A percentile compares a stretch with the other conserved stretches of the same genome.
Evolutionary conservation across 2,113 vertebrate species (phyloP).

Genomic region (Nothoprocta perdicaria): DNA sequence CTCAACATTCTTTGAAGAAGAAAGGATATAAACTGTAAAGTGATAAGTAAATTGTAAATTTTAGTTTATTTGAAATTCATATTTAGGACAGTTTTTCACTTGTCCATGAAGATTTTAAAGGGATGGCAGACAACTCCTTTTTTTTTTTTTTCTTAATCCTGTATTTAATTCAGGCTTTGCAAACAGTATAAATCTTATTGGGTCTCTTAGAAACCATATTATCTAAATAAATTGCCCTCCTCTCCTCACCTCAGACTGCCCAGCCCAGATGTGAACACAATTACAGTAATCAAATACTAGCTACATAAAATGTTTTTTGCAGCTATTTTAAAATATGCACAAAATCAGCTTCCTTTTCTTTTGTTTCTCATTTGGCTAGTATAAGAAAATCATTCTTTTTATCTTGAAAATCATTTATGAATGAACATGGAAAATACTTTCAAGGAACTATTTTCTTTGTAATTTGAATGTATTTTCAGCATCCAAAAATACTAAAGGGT

Average conservation of each 20-base stretch:
- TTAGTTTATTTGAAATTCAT: background rate
- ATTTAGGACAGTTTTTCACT: background rate
- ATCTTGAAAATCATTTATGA: background rate
- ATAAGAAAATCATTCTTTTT: background rate
- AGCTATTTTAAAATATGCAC: background rate
- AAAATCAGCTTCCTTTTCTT: background rate
- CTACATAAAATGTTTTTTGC: background rate
- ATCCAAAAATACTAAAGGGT: background rate
- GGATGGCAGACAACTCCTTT: background rate
- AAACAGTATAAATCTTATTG: slow-evolving; percentile 11
- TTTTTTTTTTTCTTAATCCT: background rate
- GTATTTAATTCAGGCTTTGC: slow-evolving; percentile 19
- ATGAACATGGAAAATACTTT: background rate
- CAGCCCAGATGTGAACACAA: background rate
- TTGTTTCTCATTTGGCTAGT: background rate
- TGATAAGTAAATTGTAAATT: accelerated
- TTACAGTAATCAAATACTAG: background rate
- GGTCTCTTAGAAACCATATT: slow-evolving; percentile 40
- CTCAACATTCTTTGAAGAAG: background rate
- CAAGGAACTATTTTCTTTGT: background rate
- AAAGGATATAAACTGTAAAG: background rate
- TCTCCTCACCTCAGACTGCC: background rate
- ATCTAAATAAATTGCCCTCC: slow-evolving; percentile 34
- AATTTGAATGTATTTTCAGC: background rate
- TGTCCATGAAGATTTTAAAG: background rate